Conservation (phyloP, 2,888 invertebrate genomes). For the Coremacera marginata region DNA sequence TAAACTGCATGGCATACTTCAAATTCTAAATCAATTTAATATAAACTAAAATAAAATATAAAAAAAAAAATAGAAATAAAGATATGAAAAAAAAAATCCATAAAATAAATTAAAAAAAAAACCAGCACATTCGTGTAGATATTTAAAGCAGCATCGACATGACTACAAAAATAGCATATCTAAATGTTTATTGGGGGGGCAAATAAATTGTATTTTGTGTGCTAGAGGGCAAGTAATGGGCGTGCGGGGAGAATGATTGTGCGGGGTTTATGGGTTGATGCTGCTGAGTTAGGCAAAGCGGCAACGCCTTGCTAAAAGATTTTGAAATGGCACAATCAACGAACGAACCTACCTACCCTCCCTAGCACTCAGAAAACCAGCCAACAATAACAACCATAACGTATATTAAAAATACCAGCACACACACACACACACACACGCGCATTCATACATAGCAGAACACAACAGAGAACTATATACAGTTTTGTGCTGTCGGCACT, state of each 20-base stretch:
- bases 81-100: background rate
- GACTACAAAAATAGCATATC: background rate
- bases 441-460: background rate
- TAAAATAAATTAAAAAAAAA: slow-evolving; percentile 7
- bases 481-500: too few relatives aligned
- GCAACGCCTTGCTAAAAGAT: too few relatives aligned
- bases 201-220: background rate
- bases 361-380: too few relatives aligned
- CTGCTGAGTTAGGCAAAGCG: too few relatives aligned
- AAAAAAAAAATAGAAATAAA: background rate
- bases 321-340: too few relatives aligned
- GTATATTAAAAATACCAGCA: slow-evolving; percentile 2
- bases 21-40: slow-evolving; percentile 41
- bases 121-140: background rate
- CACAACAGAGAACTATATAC: too few relatives aligned
- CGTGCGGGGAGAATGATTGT: too few relatives aligned
- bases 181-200: background rate
- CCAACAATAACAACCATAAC: too few relatives aligned
- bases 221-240: too few relatives aligned
- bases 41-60: slow-evolving; percentile 42
- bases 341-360: too few relatives aligned
- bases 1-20: background rate
- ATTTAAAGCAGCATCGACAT: background rate
- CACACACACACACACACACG: background rate
- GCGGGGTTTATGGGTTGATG: too few relatives aligned